phyloP scores from a whole-genome alignment of 53 echinoderm and acorn worm species.

The Pentamera pediparva region DNA sequence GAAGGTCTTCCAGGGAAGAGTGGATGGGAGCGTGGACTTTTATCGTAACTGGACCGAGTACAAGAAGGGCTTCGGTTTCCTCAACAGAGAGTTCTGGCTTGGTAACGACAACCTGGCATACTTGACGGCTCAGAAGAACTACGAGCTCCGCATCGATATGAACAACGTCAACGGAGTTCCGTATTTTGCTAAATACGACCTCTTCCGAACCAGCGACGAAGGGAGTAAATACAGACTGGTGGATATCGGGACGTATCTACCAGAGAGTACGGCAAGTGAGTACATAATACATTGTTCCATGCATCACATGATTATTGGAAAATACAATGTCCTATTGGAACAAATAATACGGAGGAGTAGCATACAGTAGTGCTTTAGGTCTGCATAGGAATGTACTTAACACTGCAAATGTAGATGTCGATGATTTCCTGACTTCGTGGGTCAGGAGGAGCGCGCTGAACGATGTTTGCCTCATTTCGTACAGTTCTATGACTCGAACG shows the following conservation, averaged over 20 bases:
- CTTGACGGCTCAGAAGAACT: not conserved
- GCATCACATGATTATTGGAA: no score
- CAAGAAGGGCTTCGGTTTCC: not conserved
- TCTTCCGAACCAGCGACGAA: not conserved
- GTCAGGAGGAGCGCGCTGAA: no score
- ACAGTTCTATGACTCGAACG: no score
- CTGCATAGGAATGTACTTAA: no score
- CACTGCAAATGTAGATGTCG: no score
- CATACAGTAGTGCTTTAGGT: no score
- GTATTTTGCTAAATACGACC: conserved; percentile 3
- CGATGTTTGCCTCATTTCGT: no score
- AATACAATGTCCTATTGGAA: no score
- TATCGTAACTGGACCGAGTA: not conserved
- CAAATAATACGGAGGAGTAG: no score
- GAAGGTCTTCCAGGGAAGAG: not conserved
- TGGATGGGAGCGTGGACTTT: not conserved
- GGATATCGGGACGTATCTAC: not conserved
- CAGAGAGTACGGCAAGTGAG: not conserved
- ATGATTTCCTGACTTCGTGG: no score
- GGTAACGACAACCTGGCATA: conserved; percentile 1
- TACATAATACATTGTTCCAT: no score
- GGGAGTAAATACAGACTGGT: not conserved
- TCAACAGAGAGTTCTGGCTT: conserved; percentile 1
- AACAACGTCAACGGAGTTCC: not conserved
- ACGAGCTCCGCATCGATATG: not conserved